Conservation (phyloP, 2,888 invertebrate genomes). For the Perizoma flavofasciatum region DNA sequence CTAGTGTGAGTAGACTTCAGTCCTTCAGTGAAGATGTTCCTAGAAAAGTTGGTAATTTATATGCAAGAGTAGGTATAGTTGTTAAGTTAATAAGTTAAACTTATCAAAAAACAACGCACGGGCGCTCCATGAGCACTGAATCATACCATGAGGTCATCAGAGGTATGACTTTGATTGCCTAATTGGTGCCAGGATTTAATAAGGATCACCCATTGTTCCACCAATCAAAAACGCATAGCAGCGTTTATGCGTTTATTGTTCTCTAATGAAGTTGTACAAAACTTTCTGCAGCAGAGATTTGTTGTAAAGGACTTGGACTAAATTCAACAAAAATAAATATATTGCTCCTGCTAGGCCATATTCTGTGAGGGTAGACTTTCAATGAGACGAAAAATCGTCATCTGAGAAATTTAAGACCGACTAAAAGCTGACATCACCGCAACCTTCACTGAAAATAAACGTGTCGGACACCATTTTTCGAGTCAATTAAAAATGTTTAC, state of each 20-base stretch:
- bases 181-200: slow-evolving; percentile 58
- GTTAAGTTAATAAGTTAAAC: too few relatives aligned
- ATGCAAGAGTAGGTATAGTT: too few relatives aligned
- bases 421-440: slow-evolving; percentile 53
- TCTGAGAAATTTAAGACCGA: slow-evolving; percentile 25
- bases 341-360: too few relatives aligned
- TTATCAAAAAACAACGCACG: slow-evolving; percentile 42
- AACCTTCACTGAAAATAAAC: slow-evolving; percentile 60
- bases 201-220: slow-evolving; percentile 28
- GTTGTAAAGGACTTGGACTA: too few relatives aligned
- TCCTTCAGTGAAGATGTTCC: too few relatives aligned
- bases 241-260: neutral
- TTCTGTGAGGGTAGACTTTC: too few relatives aligned
- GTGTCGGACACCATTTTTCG: slow-evolving; percentile 29
- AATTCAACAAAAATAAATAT: too few relatives aligned
- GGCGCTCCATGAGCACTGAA: slow-evolving; percentile 38
- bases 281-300: too few relatives aligned
- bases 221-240: slow-evolving; percentile 10
- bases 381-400: slow-evolving; percentile 17
- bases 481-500: slow-evolving; percentile 21
- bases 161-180: slow-evolving; percentile 43
- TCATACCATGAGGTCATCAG: slow-evolving; percentile 63
- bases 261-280: neutral
- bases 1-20: too few relatives aligned
- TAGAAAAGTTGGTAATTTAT: too few relatives aligned